Percentiles rank a stretch among this genome's conserved stretches.
These are phyloP conservation scores for Catostylus mosaicus DNA, from an alignment of 30 jellyfish, hydroid and myxozoan species.

Conservation along the genomic window DNA sequence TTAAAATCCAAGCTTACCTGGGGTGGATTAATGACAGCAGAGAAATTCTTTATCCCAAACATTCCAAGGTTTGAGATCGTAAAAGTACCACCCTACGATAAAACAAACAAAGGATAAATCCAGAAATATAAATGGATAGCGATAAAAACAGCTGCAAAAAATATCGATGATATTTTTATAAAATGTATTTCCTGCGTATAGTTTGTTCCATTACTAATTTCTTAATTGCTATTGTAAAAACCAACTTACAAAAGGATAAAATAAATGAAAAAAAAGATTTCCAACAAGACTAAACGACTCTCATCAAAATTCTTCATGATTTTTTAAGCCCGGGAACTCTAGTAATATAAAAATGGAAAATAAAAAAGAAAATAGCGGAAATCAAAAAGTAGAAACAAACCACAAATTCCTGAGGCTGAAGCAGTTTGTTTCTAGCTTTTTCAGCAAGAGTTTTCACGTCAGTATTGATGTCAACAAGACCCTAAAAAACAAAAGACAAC, in stretches of 20 bases:
- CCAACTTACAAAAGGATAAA: too few species aligned
- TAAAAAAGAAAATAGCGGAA: not conserved
- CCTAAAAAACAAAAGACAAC: constrained; percentile 28
- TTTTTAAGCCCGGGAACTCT: too few species aligned
- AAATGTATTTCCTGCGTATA: too few species aligned
- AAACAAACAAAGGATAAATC: not conserved
- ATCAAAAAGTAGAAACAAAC: constrained; percentile 17
- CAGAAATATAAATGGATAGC: not conserved
- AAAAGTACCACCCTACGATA: constrained; percentile 94
- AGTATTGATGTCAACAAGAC: constrained; percentile 64
- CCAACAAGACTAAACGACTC: too few species aligned
- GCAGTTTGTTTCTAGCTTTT: constrained; percentile 82
- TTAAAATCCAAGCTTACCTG: constrained; percentile 68
- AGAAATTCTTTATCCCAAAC: constrained; percentile 89
- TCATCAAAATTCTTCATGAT: too few species aligned
- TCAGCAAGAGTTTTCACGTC: constrained; percentile 80
- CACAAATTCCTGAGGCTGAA: constrained; percentile 84
- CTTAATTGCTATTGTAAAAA: too few species aligned
- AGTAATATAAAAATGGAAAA: too few species aligned
- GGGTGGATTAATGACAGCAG: constrained; percentile 85
- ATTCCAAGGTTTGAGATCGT: constrained; percentile 95
- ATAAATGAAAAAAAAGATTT: too few species aligned
- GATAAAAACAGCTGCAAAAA: too few species aligned
- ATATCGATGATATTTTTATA: too few species aligned
- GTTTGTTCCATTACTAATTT: too few species aligned